These are phyloP conservation scores for Nematostella vectensis DNA, from an alignment of 92 coral and sea anemone species.

Conservation along the genomic window DNA sequence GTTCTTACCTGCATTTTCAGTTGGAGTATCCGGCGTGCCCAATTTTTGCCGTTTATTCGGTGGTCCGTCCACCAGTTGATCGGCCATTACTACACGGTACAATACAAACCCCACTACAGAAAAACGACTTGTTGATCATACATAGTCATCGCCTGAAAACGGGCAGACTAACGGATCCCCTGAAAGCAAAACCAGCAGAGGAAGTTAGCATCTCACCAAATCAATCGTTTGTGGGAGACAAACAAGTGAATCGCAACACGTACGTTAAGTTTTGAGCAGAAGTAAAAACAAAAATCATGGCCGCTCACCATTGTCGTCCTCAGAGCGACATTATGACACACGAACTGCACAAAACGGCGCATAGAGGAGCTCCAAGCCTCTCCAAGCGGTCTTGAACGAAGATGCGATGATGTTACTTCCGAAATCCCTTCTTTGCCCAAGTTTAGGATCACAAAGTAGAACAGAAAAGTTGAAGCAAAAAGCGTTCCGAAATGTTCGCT, in stretches of 20 bases:
- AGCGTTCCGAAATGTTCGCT: slow-evolving; percentile 95
- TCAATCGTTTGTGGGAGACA: slow-evolving; percentile 27
- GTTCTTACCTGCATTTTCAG: slow-evolving; percentile 96
- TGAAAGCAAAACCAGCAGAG: slow-evolving; percentile 77
- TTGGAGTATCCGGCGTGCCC: slow-evolving; percentile 98
- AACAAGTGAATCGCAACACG: slow-evolving; percentile 52
- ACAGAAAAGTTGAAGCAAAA: slow-evolving; percentile 84
- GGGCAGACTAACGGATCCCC: slow-evolving; percentile 71
- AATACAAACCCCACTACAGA: slow-evolving; percentile 94
- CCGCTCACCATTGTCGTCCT: slow-evolving; percentile 99
- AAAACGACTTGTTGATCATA: slow-evolving; percentile 99
- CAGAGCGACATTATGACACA: slow-evolving; percentile 95
- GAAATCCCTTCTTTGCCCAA: slow-evolving; percentile 36
- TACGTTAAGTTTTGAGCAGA: slow-evolving; percentile 85
- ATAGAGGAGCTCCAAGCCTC: slow-evolving; percentile 58
- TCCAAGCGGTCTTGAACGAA: slow-evolving; percentile 60
- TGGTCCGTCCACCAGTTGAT: slow-evolving; percentile 99
- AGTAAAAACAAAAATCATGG: slow-evolving; percentile 99
- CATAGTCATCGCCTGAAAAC: slow-evolving; percentile 91
- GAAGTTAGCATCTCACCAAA: slow-evolving; percentile 49
- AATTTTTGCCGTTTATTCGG: slow-evolving; percentile 98
- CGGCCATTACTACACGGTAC: slow-evolving; percentile 99
- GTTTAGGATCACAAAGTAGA: slow-evolving; percentile 64
- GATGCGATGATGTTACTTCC: slow-evolving; percentile 41
- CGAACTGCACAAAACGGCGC: slow-evolving; percentile 86